Evolutionary conservation across 1,140 invertebrate genomes (phyloP).

Genomic region (Philaenus spumarius): DNA sequence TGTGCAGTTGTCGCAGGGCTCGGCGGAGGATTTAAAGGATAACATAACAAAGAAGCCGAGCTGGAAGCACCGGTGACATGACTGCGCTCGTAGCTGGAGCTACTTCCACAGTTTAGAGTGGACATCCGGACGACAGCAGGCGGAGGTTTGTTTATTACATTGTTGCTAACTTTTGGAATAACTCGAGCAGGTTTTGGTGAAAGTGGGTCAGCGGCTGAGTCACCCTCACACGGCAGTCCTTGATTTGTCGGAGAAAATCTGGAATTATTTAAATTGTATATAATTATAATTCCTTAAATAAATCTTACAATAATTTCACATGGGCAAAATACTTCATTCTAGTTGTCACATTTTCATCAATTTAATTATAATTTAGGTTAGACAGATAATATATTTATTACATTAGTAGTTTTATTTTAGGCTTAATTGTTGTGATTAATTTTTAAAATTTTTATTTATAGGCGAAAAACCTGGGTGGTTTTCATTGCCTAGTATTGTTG

Average conservation of each 20-base stretch:
- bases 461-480: too few relatives aligned
- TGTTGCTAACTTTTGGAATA: background rate
- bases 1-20: constrained; percentile 69
- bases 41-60: constrained; percentile 45
- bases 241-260: constrained; percentile 2
- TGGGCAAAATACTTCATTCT: too few relatives aligned
- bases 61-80: constrained; percentile 78
- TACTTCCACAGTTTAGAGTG: constrained; percentile 49
- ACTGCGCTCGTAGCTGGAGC: constrained; percentile 65
- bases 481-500: too few relatives aligned
- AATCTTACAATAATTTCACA: too few relatives aligned
- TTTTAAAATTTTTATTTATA: too few relatives aligned
- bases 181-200: constrained; percentile 43
- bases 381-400: too few relatives aligned
- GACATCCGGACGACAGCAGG: constrained; percentile 54
- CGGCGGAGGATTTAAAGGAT: constrained; percentile 84
- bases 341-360: too few relatives aligned
- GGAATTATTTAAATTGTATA: too few relatives aligned
- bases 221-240: constrained; percentile 37
- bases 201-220: constrained; percentile 52
- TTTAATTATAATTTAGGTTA: too few relatives aligned
- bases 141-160: background rate
- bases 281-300: too few relatives aligned
- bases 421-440: too few relatives aligned
- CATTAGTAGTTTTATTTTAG: too few relatives aligned